A percentile compares a stretch with the other conserved stretches of the same genome.
Conservation (phyloP, 2,888 invertebrate species). For the Harpagoxenus sublaevis region DNA sequence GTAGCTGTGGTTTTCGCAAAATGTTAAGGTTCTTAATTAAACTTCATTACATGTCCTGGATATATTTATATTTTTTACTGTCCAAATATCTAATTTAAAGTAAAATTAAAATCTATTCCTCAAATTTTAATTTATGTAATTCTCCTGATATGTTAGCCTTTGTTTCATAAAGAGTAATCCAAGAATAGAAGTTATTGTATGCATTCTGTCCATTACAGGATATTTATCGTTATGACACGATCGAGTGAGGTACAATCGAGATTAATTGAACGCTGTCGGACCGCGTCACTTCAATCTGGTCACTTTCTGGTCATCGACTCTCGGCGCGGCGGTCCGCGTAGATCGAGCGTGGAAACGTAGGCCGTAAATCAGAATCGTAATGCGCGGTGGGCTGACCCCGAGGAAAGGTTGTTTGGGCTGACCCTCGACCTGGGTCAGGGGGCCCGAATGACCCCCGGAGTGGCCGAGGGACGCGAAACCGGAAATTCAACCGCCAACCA, state of each 20-base stretch:
- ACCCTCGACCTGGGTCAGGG: constrained; percentile 82
- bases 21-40: constrained; percentile 8
- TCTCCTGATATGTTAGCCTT: background rate
- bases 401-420: constrained; percentile 85
- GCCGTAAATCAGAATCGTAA: constrained; percentile 84
- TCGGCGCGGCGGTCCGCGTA: constrained; percentile 38
- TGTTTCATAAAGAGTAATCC: background rate
- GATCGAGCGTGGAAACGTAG: constrained; percentile 64
- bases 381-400: constrained; percentile 83
- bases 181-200: background rate
- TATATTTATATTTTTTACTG: background rate
- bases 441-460: constrained; percentile 70
- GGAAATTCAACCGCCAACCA: constrained; percentile 80
- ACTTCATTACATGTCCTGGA: background rate
- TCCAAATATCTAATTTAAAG: background rate
- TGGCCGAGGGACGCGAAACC: constrained; percentile 76
- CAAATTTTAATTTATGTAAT: background rate
- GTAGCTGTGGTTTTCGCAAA: background rate
- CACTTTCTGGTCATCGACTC: constrained; percentile 65
- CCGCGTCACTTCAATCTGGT: constrained; percentile 63
- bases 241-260: constrained; percentile 12
- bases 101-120: background rate
- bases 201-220: background rate
- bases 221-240: background rate
- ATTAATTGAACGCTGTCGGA: constrained; percentile 62